Base-by-base conservation (phyloP, 1,140 invertebrate species). In the Archivesica marissinica region DNA sequence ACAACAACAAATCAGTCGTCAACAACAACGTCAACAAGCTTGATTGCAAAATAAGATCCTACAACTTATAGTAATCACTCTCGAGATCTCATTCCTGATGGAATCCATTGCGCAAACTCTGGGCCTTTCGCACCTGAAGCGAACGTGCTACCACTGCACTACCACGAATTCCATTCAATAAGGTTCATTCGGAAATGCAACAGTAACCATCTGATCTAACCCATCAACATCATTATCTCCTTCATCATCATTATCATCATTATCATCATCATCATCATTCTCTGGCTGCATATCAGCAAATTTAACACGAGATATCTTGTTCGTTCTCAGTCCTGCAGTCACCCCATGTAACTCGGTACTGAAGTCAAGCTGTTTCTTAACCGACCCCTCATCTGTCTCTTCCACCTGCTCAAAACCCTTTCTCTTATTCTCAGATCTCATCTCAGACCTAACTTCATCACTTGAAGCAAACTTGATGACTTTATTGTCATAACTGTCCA, bases 271-370 rank as follows among this genome's bases (percentile, higher is more conserved):
- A 56, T 76, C 38, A 44, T 11, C 30, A 20, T 72, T 41, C n/a
- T 79, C 59, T 33, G 25, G 17, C 15, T 44, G 38, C 6, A 79
- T n/a, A 54, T 81, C 80, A 56, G 80, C 80, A 75, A 83, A 83
- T 59, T 83, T 83, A 1, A 83, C 80, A 47, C 20, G 25, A 25
- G 74, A 75, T 59, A 75, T 83, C 54, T 83, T 82, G 20, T 74
- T 83, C 47, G 33, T 75, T 38, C 25, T 72, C 9, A 72, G 23
- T n/a, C 68, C 68, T 33, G 44, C 68, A 50, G 50, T 25, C 13
- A 44, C 68, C 17, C 68, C 68, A 47, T 72, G 68, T 13, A 72
- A 44, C 13, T 72, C 68, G 15, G 39, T 50, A 4, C 44, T 50
- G 41, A 72, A 47, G 44, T 50, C 68, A 35, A 64, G 59, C 15